Conservation (phyloP, 2,113 vertebrate genomes). For the Polypterus senegalus region DNA sequence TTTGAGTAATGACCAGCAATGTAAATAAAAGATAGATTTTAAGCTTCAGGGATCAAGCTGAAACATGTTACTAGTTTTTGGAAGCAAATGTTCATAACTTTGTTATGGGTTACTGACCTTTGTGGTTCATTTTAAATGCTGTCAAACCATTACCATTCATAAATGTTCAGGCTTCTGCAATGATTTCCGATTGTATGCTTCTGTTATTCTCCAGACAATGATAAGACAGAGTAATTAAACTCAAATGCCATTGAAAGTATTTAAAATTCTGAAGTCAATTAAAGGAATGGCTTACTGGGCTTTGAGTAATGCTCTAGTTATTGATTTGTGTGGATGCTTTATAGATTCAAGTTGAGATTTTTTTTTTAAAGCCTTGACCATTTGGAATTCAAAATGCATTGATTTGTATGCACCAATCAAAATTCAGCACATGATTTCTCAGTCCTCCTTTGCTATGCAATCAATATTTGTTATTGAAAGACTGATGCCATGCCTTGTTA, state of each 20-base stretch:
- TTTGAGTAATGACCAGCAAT: too few relatives aligned
- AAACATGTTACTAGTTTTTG: too few relatives aligned
- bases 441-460: slow-evolving; percentile 24
- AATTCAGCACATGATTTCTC: slow-evolving; percentile 27
- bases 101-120: too few relatives aligned
- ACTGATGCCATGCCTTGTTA: slow-evolving; percentile 18
- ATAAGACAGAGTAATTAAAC: slow-evolving; percentile 1
- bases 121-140: too few relatives aligned
- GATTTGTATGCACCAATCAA: slow-evolving; percentile 34
- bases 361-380: slow-evolving; percentile 32
- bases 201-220: not conserved
- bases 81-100: too few relatives aligned
- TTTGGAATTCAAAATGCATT: slow-evolving; percentile 51
- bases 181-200: not conserved
- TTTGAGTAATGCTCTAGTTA: slow-evolving; percentile 38
- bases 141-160: too few relatives aligned
- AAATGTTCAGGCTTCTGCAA: not conserved
- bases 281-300: slow-evolving; percentile 39
- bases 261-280: slow-evolving; percentile 39
- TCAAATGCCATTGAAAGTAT: slow-evolving; percentile 38
- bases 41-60: too few relatives aligned
- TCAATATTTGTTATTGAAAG: slow-evolving; percentile 37
- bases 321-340: slow-evolving; percentile 38
- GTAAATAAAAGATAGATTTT: too few relatives aligned
- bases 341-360: slow-evolving; percentile 39